Evolutionary conservation across 2,113 vertebrate genomes (phyloP).

Genomic region (Vidua macroura): DNA sequence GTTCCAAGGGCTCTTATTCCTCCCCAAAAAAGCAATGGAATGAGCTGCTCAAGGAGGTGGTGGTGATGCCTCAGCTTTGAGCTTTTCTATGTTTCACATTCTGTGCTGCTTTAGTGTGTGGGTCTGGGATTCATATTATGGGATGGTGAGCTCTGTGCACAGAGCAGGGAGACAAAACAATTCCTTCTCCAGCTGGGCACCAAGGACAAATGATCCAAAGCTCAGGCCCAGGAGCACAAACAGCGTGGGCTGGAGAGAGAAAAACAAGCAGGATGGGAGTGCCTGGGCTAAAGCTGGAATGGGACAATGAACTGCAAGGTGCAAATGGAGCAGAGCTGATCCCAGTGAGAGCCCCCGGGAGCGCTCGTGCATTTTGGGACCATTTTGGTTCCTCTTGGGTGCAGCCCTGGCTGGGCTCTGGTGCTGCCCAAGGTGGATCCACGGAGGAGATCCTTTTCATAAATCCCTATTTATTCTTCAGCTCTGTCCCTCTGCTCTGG

Average conservation of each 20-base stretch:
- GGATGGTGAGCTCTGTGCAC: not conserved
- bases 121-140: fast-evolving
- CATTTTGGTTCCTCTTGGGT: no score
- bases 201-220: not conserved
- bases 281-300: no score
- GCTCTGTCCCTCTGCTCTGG: not conserved
- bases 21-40: not conserved
- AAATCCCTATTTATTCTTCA: not conserved
- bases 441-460: no score
- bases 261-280: no score
- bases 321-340: no score
- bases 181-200: not conserved
- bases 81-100: not conserved
- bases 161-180: not conserved
- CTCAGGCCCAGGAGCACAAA: no score
- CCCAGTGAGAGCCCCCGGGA: no score
- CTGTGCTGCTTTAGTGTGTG: not conserved
- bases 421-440: no score
- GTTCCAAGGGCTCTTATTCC: not conserved
- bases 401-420: no score
- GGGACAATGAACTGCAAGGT: no score
- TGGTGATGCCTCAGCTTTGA: not conserved
- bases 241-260: no score
- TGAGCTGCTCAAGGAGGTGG: not conserved
- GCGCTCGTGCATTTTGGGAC: no score